Percentiles rank a stretch among this genome's conserved stretches.
phyloP scores from a whole-genome alignment of 2,888 invertebrate species.

The Cataglyphis albicans region DNA sequence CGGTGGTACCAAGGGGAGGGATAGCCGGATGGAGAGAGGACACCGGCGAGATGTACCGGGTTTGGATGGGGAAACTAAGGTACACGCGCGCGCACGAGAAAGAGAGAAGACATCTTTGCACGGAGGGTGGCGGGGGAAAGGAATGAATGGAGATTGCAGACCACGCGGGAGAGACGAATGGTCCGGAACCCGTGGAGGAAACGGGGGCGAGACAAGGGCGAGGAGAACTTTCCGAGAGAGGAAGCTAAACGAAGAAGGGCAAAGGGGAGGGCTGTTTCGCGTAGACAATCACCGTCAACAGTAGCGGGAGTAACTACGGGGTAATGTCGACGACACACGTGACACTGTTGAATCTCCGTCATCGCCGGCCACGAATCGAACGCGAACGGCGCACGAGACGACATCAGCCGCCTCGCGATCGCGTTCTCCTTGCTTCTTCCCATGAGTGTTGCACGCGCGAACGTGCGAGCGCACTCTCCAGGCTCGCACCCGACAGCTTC shows the following conservation, averaged over 20 bases:
- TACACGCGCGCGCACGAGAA: background rate
- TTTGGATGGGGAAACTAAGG: slow-evolving; percentile 38
- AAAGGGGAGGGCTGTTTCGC: slow-evolving; percentile 53
- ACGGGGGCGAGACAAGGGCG: slow-evolving; percentile 51
- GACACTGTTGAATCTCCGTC: slow-evolving; percentile 81
- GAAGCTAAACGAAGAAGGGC: slow-evolving; percentile 40
- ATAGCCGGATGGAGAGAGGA: slow-evolving; percentile 51
- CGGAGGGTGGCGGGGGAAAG: slow-evolving; percentile 67
- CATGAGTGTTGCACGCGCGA: slow-evolving; percentile 47
- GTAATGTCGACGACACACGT: slow-evolving; percentile 84
- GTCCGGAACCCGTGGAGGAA: slow-evolving; percentile 64
- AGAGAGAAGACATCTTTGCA: slow-evolving; percentile 39
- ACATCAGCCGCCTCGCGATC: slow-evolving; percentile 57
- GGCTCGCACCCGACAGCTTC: slow-evolving; percentile 77
- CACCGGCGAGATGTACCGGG: slow-evolving; percentile 50
- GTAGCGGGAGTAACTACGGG: slow-evolving; percentile 79
- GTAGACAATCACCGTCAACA: slow-evolving; percentile 74
- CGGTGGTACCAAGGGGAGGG: slow-evolving; percentile 53
- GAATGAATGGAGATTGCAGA: slow-evolving; percentile 84
- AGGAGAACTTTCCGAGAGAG: slow-evolving; percentile 43
- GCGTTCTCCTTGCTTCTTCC: slow-evolving; percentile 33
- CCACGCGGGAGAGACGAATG: slow-evolving; percentile 79
- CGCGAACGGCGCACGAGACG: slow-evolving; percentile 50
- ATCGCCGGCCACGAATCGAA: slow-evolving; percentile 66
- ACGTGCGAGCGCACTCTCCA: slow-evolving; percentile 70